These are phyloP conservation scores for Paelopatides confundens DNA, from an alignment of 53 echinoderm and acorn worm species.

Conservation along the genomic window DNA sequence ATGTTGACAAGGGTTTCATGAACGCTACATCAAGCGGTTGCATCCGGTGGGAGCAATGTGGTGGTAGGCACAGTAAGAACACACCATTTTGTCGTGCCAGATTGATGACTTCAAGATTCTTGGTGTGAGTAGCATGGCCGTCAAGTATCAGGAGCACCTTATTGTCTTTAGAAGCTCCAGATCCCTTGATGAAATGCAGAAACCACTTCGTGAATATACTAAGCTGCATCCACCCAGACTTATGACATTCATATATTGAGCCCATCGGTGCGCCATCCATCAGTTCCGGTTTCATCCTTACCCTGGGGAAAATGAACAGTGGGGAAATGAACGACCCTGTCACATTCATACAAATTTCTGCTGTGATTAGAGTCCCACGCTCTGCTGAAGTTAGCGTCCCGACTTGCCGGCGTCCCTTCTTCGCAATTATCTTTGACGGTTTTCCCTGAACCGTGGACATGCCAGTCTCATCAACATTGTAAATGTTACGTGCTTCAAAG, in stretches of 20 bases:
- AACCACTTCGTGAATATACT: neutral
- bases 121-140: slow-evolving; percentile 12
- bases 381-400: slow-evolving; percentile 29
- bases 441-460: slow-evolving; percentile 17
- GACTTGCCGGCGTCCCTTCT: neutral
- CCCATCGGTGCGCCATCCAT: slow-evolving; percentile 32
- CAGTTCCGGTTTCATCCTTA: slow-evolving; percentile 19
- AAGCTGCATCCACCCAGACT: slow-evolving; percentile 25
- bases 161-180: slow-evolving; percentile 2
- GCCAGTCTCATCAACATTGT: neutral
- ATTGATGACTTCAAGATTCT: slow-evolving; percentile 3
- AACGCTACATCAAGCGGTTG: slow-evolving; percentile 21
- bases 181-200: neutral
- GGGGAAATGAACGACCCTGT: neutral
- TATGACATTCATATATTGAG: neutral
- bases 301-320: neutral
- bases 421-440: slow-evolving; percentile 51
- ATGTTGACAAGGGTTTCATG: neutral
- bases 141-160: neutral
- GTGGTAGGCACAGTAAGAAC: neutral
- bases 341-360: slow-evolving; percentile 36
- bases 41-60: neutral
- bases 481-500: neutral
- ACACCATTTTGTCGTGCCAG: neutral
- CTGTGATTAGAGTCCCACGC: slow-evolving; percentile 13